Conservation (phyloP, 2,113 vertebrate species). For the Mesocricetus auratus region DNA sequence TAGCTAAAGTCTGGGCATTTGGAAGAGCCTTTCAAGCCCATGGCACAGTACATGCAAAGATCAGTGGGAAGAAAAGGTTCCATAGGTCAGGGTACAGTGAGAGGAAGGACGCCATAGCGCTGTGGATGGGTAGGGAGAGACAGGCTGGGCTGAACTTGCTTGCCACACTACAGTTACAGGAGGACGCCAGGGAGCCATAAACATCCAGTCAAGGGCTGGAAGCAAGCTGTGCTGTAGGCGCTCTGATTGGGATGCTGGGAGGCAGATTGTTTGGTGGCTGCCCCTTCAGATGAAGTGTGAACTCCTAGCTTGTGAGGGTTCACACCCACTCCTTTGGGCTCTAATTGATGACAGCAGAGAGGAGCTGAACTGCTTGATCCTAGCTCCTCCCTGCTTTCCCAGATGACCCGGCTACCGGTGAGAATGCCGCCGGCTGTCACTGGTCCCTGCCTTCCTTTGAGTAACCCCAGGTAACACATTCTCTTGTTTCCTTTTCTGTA, state of each 20-base stretch:
- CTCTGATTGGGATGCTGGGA: not conserved
- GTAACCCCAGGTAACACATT: not conserved
- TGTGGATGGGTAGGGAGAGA: not conserved
- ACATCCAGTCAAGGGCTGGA: not conserved
- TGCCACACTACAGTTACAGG: rapidly evolving
- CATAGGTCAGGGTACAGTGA: rapidly evolving
- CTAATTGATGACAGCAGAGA: not conserved
- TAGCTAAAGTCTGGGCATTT: not conserved
- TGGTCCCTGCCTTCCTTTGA: not conserved
- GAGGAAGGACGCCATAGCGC: rapidly evolving
- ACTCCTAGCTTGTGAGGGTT: not conserved
- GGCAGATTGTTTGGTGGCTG: not conserved
- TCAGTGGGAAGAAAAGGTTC: not conserved
- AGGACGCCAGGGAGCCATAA: not conserved
- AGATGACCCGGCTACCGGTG: not conserved
- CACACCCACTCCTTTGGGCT: not conserved
- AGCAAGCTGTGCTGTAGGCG: not conserved
- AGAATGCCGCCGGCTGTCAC: not conserved
- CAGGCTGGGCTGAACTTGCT: not conserved
- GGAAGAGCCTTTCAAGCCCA: not conserved
- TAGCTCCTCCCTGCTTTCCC: not conserved
- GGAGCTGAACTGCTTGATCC: rapidly evolving
- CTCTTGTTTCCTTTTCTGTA: not conserved
- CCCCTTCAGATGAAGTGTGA: not conserved
- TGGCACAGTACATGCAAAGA: no score